These are phyloP conservation scores for Oophaga sylvatica DNA, from an alignment of 2,797 vertebrate genomes.

Conservation along the genomic window DNA sequence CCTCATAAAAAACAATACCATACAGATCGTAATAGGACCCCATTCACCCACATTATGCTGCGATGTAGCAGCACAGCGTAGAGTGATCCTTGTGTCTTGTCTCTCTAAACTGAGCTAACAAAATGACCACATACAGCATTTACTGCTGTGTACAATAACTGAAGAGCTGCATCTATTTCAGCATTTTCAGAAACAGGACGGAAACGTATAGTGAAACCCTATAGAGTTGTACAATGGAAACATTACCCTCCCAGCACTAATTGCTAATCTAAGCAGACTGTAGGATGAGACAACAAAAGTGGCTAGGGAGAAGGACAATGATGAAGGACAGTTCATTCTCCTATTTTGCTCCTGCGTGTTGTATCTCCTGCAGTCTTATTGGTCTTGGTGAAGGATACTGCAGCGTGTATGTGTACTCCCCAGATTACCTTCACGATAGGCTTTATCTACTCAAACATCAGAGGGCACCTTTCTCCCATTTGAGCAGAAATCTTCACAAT, in stretches of 20 bases:
- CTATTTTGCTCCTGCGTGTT: neutral
- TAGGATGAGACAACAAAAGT: slow-evolving; percentile 10
- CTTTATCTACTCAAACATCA: neutral
- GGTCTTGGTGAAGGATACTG: neutral
- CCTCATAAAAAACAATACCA: no score
- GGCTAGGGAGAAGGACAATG: neutral
- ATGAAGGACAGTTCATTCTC: neutral
- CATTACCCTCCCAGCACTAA: neutral
- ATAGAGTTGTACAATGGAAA: neutral
- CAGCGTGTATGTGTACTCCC: neutral
- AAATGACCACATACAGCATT: neutral
- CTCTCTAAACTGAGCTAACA: neutral
- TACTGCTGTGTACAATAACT: neutral
- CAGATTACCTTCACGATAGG: neutral
- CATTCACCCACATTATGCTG: no score
- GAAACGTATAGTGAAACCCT: slow-evolving; percentile 15
- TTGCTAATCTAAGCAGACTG: neutral
- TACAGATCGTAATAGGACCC: no score
- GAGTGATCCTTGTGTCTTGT: neutral
- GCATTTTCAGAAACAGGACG: slow-evolving; percentile 13
- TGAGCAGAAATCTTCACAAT: neutral
- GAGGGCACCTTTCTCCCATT: neutral
- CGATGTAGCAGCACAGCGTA: no score
- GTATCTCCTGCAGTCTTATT: neutral
- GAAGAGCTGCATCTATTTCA: neutral